Evolutionary conservation across 2,888 invertebrate species (phyloP), one percentile per base, ranked within the genome.

Genomic region (Tetranychus piercei): DNA sequence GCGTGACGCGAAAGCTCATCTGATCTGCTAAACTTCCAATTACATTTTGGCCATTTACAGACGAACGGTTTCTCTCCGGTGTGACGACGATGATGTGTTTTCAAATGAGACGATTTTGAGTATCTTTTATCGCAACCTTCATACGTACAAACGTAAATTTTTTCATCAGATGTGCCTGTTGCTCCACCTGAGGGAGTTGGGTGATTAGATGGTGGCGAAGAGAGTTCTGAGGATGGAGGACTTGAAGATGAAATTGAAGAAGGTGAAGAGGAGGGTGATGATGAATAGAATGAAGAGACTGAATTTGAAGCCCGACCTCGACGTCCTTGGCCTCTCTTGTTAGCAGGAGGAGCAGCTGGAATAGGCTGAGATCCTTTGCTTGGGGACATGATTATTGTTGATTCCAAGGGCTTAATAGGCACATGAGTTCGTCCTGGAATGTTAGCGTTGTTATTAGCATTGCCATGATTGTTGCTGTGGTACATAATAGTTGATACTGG

Each of bases 1-100:
- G 90, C 88, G 82, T 95, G 95, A 23, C 95, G 86, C 2, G 94
- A 92, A 78, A 95, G 83, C 83, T 95, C 95, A 82, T 95, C 95
- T 0, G 94, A 94, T 75, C 95, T 86, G 22, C 94, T 94, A 84
- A 95, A 95, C 79, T 90, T 87, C 94, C 94, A 95, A 55, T 88
- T 87, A 82, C 94, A 95, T 70, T 89, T 90, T 5, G 87, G 85
- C 85, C 85, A 85, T 15, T 83, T 82, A 80, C 86, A 85, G 6
- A 82, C 82, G 79, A 85, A 85, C 5, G 85, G 85, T 76, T 85
- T 85, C 79, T 85, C 85, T 0, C 92, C 92, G 22, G 88, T 86
- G 82, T 94, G 93, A 44, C 93, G 86, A 18, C 93, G 86, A 78
- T 92, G 82, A 81, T 94, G 94, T 8, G 93, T 92, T 80, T 92